Base-by-base conservation (phyloP, 2,888 invertebrate genomes). In the Polia nebulosa region DNA sequence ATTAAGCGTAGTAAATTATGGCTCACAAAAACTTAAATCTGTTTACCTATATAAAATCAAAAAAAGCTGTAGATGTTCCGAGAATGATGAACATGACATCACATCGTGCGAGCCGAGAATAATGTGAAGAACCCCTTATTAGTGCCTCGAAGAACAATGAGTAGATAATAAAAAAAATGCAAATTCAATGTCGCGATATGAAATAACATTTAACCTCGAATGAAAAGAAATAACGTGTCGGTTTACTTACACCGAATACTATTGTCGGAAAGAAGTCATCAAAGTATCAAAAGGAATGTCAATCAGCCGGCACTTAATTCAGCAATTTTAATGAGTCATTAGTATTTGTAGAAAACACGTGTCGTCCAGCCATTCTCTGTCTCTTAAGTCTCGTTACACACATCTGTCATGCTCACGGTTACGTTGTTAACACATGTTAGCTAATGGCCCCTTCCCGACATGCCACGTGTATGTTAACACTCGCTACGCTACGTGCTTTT, bases 361-460 rank as follows among this genome's bases (percentile, higher is more conserved):
- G 87, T 83, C 78, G 86, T 79, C 78, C 84, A 78, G 77, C 72
- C 81, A 85, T 83, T 82, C 80, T 87, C 81, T 87, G 84, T 85
- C 84, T 85, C 83, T 80, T 86, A 86, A 72, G 85, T 87, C 80
- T 86, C 81, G 82, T 86, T 86, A 86, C 84, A 84, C 86, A 90
- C 88, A 90, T 91, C 82, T 91, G 89, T 88, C 82, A 85, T 86
- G 81, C 85, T 88, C 87, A 85, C 84, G 88, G 85, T 82, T 85
- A 85, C 80, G 85, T 82, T 87, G 85, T 90, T 90, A 89, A 89
- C 91, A 93, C 88, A 90, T 92, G 92, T 89, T 86, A 87, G 85
- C 87, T 89, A 91, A 91, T 89, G 86, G 86, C 77, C 74, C 74
- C 81, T 76, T 83, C 82, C 75, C 80, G 79, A 83, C 81, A 73